Evolutionary conservation across 2,888 invertebrate species (phyloP).

Genomic region (Andrena praecox): DNA sequence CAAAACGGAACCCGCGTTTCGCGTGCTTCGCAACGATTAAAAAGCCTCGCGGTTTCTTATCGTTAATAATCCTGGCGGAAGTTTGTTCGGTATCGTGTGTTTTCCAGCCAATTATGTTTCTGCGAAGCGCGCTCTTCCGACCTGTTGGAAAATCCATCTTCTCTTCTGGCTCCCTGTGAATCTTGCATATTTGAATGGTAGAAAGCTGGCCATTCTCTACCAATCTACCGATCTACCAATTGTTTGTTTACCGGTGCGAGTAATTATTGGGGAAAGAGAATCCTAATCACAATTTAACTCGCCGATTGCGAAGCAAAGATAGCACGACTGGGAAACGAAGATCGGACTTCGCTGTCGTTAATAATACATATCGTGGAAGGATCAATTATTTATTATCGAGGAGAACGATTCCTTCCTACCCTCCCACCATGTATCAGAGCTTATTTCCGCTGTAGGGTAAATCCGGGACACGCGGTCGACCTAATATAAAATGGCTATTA

Average conservation of each 20-base stretch:
- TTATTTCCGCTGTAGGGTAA: conserved; percentile 4
- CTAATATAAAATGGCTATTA: too few species aligned
- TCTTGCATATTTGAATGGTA: background rate
- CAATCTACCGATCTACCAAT: too few species aligned
- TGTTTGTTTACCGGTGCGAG: too few species aligned
- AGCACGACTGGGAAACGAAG: background rate
- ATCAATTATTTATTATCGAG: background rate
- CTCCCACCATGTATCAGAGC: background rate
- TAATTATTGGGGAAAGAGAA: too few species aligned
- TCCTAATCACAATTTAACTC: too few species aligned
- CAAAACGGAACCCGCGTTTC: conserved; percentile 13
- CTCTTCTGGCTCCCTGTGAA: background rate
- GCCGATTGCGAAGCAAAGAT: too few species aligned
- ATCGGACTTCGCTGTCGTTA: background rate
- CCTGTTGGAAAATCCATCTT: background rate
- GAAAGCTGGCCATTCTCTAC: background rate
- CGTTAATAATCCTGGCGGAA: conserved; percentile 21
- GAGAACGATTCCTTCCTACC: background rate
- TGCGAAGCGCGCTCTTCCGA: background rate
- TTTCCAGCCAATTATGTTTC: conserved; percentile 13
- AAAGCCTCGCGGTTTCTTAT: conserved; percentile 35
- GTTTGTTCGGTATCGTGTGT: conserved; percentile 5
- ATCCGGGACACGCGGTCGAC: too few species aligned
- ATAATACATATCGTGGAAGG: background rate
- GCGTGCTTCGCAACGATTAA: conserved; percentile 15